Conservation (phyloP, 2,888 invertebrate species). For the Aphodius granarius region DNA sequence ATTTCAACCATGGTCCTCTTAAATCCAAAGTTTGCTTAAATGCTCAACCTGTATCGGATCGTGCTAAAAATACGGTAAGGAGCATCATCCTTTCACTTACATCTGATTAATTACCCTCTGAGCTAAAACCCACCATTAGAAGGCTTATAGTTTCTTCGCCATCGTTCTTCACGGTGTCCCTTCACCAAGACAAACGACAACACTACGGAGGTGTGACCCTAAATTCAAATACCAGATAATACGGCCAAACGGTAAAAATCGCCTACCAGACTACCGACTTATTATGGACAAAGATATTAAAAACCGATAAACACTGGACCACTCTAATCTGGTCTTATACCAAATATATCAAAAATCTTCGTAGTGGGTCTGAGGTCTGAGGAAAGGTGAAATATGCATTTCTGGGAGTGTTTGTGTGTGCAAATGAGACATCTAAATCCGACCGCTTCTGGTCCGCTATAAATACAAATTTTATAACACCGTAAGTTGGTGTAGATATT, state of each 20-base stretch:
- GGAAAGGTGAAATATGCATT: not conserved
- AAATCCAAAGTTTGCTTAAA: not conserved
- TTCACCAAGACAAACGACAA: not conserved
- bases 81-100: not conserved
- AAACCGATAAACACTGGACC: not conserved
- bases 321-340: not conserved
- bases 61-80: not conserved
- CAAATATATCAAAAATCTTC: not conserved
- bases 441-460: not conserved
- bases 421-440: not conserved
- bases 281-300: not conserved
- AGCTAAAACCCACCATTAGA: not conserved
- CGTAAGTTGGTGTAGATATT: not conserved
- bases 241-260: not conserved
- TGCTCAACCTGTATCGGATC: not conserved
- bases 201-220: not conserved
- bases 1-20: not conserved
- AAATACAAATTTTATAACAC: not conserved
- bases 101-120: not conserved
- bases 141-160: not conserved
- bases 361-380: too few species aligned
- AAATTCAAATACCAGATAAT: not conserved
- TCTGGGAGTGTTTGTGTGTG: not conserved
- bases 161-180: not conserved
- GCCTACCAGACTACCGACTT: not conserved